Conservation (phyloP, 2,888 invertebrate genomes). For the Lacanobia oleracea region DNA sequence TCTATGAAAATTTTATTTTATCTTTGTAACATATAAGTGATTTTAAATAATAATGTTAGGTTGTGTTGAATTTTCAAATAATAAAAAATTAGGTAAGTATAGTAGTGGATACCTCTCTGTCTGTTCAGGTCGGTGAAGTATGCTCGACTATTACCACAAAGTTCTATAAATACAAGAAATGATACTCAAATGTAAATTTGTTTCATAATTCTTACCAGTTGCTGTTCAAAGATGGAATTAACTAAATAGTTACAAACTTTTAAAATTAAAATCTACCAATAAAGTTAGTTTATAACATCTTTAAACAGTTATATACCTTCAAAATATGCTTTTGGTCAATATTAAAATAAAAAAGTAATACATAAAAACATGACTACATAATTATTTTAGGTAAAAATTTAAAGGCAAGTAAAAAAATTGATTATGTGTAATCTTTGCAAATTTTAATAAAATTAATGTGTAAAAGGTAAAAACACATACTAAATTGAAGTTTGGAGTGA, state of each 20-base stretch:
- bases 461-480: not conserved
- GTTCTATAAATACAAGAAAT: conserved; percentile 92
- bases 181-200: conserved; percentile 90
- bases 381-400: not conserved
- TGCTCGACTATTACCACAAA: conserved; percentile 91
- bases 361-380: conserved; percentile 8
- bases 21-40: conserved; percentile 50
- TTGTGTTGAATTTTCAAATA: conserved; percentile 72
- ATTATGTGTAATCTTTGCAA: too few species aligned
- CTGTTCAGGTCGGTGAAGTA: conserved; percentile 91
- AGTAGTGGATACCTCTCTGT: conserved; percentile 90
- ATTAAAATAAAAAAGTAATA: conserved; percentile 15
- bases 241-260: conserved; percentile 41
- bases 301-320: conserved; percentile 55
- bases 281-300: conserved; percentile 64
- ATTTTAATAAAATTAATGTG: not conserved
- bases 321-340: conserved; percentile 15
- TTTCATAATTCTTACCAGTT: conserved; percentile 75
- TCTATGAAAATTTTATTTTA: conserved; percentile 70
- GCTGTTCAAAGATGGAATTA: conserved; percentile 80
- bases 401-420: too few species aligned
- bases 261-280: not conserved
- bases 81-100: conserved; percentile 85
- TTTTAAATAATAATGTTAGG: conserved; percentile 69
- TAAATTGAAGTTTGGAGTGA: conserved; percentile 4